Evolutionary conservation across 2,888 invertebrate species (phyloP).

Genomic region (Augochlorella aurata): DNA sequence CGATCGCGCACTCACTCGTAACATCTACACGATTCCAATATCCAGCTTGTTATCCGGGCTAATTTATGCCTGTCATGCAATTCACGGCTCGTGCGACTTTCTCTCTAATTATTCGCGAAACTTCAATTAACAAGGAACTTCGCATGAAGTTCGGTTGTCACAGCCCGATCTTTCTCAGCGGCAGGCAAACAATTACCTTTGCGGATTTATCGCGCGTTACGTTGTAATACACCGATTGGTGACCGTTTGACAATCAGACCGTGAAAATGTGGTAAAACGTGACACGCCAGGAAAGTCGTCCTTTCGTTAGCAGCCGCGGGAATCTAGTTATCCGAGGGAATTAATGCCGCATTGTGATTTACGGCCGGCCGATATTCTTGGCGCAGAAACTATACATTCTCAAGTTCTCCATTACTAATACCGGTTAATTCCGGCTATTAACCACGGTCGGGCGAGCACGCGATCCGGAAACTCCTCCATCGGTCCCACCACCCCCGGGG

Average conservation of each 20-base stretch:
- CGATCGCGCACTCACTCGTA: not conserved
- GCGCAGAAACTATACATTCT: constrained; percentile 40
- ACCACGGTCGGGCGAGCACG: constrained; percentile 45
- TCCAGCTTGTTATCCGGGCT: not conserved
- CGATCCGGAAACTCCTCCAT: constrained; percentile 23
- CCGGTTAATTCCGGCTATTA: constrained; percentile 62
- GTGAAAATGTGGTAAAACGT: not conserved
- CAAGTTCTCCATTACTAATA: constrained; percentile 65
- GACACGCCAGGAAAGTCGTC: constrained; percentile 12
- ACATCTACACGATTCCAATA: not conserved
- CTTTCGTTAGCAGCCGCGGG: not conserved
- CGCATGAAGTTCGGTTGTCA: not conserved
- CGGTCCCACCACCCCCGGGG: not conserved
- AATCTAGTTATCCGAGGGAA: constrained; percentile 36
- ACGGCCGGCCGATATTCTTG: constrained; percentile 35
- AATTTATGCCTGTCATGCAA: not conserved
- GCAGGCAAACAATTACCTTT: not conserved
- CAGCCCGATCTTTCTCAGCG: not conserved
- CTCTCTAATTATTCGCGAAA: not conserved
- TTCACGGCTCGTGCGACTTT: not conserved
- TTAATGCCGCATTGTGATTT: constrained; percentile 44
- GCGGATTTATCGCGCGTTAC: not conserved
- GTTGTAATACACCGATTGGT: not conserved
- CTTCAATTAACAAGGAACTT: not conserved
- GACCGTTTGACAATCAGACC: not conserved